Conservation (phyloP, 2,888 invertebrate species). For the Cryptocheilus praepositus region DNA sequence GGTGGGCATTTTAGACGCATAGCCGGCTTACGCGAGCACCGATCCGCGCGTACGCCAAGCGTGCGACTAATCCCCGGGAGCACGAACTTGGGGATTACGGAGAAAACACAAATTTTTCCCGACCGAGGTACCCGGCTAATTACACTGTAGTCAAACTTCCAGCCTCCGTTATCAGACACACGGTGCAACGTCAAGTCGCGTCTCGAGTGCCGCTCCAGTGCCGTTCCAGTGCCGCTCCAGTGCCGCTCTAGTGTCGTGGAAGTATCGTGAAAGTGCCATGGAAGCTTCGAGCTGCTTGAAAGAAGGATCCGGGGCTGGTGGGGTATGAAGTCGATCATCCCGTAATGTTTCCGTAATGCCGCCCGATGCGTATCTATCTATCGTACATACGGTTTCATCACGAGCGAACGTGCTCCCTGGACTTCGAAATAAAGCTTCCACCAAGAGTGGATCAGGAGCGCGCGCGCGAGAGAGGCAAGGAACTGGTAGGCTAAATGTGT, state of each 20-base stretch:
- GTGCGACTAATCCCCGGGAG: too few relatives aligned
- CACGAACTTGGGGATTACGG: too few relatives aligned
- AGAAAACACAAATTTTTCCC: too few relatives aligned
- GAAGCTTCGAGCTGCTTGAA: background rate
- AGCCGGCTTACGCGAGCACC: too few relatives aligned
- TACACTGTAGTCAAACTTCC: too few relatives aligned
- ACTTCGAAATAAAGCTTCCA: constrained; percentile 50
- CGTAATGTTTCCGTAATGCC: constrained; percentile 53
- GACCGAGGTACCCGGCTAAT: too few relatives aligned
- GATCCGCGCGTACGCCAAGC: too few relatives aligned
- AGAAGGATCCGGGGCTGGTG: too few relatives aligned
- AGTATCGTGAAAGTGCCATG: background rate
- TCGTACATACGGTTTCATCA: constrained; percentile 48
- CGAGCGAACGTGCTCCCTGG: constrained; percentile 38
- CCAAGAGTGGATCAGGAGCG: constrained; percentile 21
- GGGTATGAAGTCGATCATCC: constrained; percentile 46
- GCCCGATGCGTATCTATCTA: constrained; percentile 46
- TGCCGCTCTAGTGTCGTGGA: background rate
- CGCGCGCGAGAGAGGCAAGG: constrained; percentile 4
- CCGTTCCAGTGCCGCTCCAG: background rate
- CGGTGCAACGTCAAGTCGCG: too few relatives aligned
- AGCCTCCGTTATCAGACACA: too few relatives aligned
- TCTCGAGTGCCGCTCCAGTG: background rate
- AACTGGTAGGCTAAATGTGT: background rate
- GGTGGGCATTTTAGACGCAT: too few relatives aligned